Conservation (phyloP, 23 tunicate genomes). For the Styela clava region DNA sequence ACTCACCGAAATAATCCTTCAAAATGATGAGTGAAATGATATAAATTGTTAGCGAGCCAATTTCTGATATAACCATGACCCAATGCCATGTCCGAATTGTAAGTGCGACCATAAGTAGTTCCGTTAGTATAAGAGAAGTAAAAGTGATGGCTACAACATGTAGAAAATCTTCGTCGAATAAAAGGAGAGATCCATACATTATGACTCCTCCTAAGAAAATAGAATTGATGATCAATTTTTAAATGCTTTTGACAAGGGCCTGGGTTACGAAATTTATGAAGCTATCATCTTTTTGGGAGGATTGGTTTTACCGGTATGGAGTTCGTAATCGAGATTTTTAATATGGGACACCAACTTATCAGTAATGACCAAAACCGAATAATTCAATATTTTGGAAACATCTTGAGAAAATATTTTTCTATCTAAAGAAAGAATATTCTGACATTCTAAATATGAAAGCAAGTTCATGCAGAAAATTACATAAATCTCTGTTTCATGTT, state of each 20-base stretch:
- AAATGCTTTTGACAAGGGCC: background rate
- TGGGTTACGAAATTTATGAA: background rate
- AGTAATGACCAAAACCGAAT: too few relatives aligned
- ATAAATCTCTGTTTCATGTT: too few relatives aligned
- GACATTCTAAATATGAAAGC: too few relatives aligned
- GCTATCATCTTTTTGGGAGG: too few relatives aligned
- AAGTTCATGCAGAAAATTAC: too few relatives aligned
- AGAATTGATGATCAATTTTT: too few relatives aligned
- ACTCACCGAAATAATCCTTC: constrained; percentile 70
- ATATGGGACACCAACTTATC: too few relatives aligned
- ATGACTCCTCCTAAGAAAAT: constrained; percentile 62
- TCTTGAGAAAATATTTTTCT: too few relatives aligned
- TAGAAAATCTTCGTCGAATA: constrained; percentile 68
- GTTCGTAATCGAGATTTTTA: background rate
- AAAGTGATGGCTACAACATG: constrained; percentile 88
- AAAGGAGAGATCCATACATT: constrained; percentile 84
- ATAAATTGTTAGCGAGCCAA: constrained; percentile 56
- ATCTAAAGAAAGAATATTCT: too few relatives aligned
- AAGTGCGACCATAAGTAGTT: constrained; percentile 88
- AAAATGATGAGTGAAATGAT: constrained; percentile 48
- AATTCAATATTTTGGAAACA: too few relatives aligned
- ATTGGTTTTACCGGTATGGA: background rate
- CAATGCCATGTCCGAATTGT: constrained; percentile 95
- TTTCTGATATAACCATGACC: constrained; percentile 75
- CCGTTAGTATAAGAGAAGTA: constrained; percentile 82